These are phyloP conservation scores for Pleuronectes platessa DNA, from an alignment of 2,113 vertebrate species.

Conservation along the genomic window DNA sequence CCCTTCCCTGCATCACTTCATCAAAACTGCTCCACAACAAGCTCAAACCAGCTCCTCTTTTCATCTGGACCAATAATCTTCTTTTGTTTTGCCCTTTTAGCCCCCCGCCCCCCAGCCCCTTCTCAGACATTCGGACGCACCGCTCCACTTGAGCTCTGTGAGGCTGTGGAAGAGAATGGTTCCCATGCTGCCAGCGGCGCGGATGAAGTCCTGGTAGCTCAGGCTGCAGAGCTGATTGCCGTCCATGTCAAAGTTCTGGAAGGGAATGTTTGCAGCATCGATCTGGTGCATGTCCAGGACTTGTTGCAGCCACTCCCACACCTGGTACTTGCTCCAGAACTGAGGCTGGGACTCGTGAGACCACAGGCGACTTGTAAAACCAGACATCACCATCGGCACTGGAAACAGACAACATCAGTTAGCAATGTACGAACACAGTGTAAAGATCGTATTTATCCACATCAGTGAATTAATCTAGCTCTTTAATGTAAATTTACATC, in stretches of 20 bases:
- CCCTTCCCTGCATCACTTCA: conserved; percentile 15
- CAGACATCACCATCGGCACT: conserved; percentile 72
- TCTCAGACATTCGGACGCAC: conserved; percentile 71
- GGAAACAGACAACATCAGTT: conserved; percentile 6
- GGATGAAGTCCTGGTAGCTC: conserved; percentile 91
- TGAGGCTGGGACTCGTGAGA: conserved; percentile 90
- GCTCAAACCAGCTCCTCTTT: conserved; percentile 17
- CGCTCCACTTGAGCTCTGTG: conserved; percentile 91
- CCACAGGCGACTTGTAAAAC: conserved; percentile 89
- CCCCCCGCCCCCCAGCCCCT: neutral
- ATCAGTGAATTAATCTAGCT: neutral
- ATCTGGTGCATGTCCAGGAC: conserved; percentile 95
- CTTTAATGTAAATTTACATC: conserved; percentile 10
- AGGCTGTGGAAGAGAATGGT: conserved; percentile 92
- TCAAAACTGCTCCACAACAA: conserved; percentile 31
- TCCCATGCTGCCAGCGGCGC: conserved; percentile 89
- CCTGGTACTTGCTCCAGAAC: conserved; percentile 96
- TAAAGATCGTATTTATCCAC: neutral
- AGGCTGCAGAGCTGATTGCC: conserved; percentile 94
- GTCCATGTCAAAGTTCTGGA: conserved; percentile 94
- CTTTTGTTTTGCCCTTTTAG: neutral
- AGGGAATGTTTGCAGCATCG: conserved; percentile 91
- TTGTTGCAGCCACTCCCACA: conserved; percentile 99
- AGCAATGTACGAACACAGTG: neutral
- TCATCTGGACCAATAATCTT: conserved; percentile 29